A percentile compares a stretch with the other conserved stretches of the same genome.
Evolutionary conservation across 2,888 invertebrate species (phyloP).

Genomic region (Arrhopalites spinosus): DNA sequence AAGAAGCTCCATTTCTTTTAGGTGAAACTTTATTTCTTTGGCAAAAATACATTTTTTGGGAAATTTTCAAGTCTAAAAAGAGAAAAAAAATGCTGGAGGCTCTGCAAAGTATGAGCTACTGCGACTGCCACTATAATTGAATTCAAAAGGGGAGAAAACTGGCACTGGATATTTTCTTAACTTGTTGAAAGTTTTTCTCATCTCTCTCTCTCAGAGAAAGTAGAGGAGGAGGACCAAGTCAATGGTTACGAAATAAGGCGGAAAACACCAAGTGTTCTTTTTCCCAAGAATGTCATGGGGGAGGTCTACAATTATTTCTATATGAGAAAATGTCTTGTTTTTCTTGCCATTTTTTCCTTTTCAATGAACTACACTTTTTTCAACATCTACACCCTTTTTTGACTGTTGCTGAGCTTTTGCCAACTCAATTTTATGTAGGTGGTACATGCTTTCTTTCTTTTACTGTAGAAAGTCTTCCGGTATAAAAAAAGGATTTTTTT

Average conservation of each 20-base stretch:
- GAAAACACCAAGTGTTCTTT: slow-evolving; percentile 22
- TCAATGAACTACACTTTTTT: neutral
- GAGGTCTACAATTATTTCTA: slow-evolving; percentile 7
- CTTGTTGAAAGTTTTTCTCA: slow-evolving; percentile 19
- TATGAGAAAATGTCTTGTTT: slow-evolving; percentile 20
- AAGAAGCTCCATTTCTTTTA: too few species aligned
- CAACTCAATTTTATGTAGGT: too few species aligned
- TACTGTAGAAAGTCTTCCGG: too few species aligned
- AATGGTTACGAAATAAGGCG: slow-evolving; percentile 34
- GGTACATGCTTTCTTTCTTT: too few species aligned
- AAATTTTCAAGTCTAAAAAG: too few species aligned
- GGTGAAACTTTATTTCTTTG: too few species aligned
- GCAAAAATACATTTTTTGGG: too few species aligned
- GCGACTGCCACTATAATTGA: slow-evolving; percentile 8
- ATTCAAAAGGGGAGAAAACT: slow-evolving; percentile 13
- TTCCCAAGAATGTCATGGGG: slow-evolving; percentile 21
- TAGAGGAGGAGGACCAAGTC: slow-evolving; percentile 13
- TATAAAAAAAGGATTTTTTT: too few species aligned
- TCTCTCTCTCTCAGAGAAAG: neutral
- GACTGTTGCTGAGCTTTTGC: too few species aligned
- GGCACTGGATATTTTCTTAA: slow-evolving; percentile 27
- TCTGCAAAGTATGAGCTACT: too few species aligned
- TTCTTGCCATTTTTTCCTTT: neutral
- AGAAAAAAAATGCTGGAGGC: too few species aligned
- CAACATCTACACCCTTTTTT: too few species aligned